These are phyloP conservation scores for Mastomys coucha DNA, from an alignment of 2,113 vertebrate genomes.

Conservation along the genomic window DNA sequence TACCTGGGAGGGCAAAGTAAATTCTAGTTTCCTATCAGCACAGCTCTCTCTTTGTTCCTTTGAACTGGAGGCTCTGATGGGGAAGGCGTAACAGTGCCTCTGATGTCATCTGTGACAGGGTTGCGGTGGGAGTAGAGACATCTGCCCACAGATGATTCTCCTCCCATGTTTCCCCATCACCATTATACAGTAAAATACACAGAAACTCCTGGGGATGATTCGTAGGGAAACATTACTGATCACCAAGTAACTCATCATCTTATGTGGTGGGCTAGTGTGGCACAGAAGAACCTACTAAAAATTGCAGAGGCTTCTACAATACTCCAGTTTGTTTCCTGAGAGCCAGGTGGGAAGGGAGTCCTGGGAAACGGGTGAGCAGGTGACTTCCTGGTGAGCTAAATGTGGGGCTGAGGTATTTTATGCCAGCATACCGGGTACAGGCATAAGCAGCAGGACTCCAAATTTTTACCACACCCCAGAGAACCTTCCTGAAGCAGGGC, in stretches of 20 bases:
- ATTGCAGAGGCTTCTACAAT: neutral
- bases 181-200: neutral
- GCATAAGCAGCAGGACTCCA: fast-evolving
- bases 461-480: neutral
- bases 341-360: neutral
- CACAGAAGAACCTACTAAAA: neutral
- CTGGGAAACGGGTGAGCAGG: neutral
- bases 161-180: neutral
- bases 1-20: neutral
- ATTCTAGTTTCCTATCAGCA: neutral
- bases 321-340: neutral
- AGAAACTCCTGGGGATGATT: neutral
- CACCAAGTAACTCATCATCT: neutral
- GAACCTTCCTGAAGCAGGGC: neutral
- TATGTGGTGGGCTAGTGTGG: too few species aligned
- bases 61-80: neutral
- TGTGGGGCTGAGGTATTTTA: neutral
- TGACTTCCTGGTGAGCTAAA: neutral
- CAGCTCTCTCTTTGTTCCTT: neutral
- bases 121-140: neutral
- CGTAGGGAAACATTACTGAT: neutral
- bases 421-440: neutral
- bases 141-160: neutral
- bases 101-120: too few species aligned
- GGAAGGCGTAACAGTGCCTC: neutral